phyloP scores from a whole-genome alignment of 1,140 invertebrate species.

The Zeugodacus cucurbitae region DNA sequence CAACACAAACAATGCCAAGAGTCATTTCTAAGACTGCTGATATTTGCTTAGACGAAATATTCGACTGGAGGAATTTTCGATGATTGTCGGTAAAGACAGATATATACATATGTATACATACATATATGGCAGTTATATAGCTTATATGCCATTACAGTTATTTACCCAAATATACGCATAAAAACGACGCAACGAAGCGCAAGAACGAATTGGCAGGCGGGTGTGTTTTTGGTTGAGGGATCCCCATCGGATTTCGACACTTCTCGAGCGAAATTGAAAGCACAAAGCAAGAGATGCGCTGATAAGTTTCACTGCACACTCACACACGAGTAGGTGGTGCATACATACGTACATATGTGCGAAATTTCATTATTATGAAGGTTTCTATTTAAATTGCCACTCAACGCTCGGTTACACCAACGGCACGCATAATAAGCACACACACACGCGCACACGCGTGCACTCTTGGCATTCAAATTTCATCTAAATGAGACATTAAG shows the following conservation, averaged over 20 bases:
- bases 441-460: not conserved
- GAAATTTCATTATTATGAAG: not conserved
- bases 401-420: not conserved
- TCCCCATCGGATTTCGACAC: not conserved
- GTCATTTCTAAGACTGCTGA: not conserved
- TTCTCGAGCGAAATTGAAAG: not conserved
- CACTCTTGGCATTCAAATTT: not conserved
- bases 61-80: not conserved
- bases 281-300: not conserved
- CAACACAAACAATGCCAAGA: not conserved
- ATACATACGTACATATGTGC: not conserved
- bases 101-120: not conserved
- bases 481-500: constrained; percentile 28
- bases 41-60: not conserved
- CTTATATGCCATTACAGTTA: not conserved
- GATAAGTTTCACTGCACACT: no score
- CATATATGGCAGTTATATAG: not conserved
- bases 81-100: not conserved
- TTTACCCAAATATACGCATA: not conserved
- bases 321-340: not conserved
- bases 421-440: not conserved
- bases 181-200: not conserved
- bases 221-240: not conserved
- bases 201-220: not conserved
- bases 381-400: not conserved